Percentiles rank a stretch among this genome's conserved stretches.
These are phyloP conservation scores for Andricus grossulariae DNA, from an alignment of 1,140 invertebrate genomes.

Conservation along the genomic window DNA sequence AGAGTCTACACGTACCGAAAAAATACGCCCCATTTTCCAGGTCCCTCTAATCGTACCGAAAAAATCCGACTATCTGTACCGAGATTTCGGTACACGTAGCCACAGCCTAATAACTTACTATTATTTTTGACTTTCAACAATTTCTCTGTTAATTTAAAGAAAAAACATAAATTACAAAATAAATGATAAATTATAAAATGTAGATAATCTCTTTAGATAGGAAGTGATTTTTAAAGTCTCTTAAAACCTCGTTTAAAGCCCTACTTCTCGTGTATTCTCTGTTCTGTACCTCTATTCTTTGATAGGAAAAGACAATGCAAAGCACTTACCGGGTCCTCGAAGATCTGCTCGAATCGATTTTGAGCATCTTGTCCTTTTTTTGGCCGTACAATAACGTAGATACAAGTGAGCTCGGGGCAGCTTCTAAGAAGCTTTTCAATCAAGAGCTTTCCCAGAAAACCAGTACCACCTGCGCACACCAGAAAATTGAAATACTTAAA, in stretches of 20 bases:
- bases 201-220: background rate
- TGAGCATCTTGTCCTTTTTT: slow-evolving; percentile 86
- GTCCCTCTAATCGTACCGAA: too few relatives aligned
- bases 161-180: too few relatives aligned
- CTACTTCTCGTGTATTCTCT: background rate
- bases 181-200: too few relatives aligned
- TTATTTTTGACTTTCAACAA: too few relatives aligned
- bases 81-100: too few relatives aligned
- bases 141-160: too few relatives aligned
- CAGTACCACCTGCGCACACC: slow-evolving; percentile 72
- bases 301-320: slow-evolving; percentile 27
- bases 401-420: slow-evolving; percentile 83
- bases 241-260: background rate
- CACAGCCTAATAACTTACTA: too few relatives aligned
- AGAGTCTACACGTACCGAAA: too few relatives aligned
- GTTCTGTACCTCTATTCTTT: background rate
- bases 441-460: slow-evolving; percentile 84
- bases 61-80: too few relatives aligned
- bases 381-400: slow-evolving; percentile 86
- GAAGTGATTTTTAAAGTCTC: background rate
- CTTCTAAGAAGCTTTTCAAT: slow-evolving; percentile 89
- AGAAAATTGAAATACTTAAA: too few relatives aligned
- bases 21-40: too few relatives aligned
- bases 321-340: slow-evolving; percentile 81
- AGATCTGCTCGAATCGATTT: slow-evolving; percentile 79